phyloP scores from a whole-genome alignment of 2,113 vertebrate genomes.

The Sigmodon hispidus region DNA sequence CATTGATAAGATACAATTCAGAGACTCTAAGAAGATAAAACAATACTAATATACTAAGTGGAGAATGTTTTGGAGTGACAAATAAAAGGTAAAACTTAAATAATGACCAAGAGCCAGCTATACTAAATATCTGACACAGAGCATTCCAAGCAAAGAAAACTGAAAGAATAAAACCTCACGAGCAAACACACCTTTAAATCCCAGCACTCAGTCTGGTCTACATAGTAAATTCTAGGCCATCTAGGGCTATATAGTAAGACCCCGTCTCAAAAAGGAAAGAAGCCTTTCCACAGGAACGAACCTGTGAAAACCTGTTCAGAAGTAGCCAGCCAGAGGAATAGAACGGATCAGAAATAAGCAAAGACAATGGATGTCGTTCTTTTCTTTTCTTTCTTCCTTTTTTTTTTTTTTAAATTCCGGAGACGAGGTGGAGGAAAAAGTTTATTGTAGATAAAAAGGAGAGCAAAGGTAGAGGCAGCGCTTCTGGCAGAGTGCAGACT shows the following conservation, averaged over 20 bases:
- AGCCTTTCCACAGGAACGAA: background rate
- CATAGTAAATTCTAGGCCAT: background rate
- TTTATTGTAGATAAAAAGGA: no score
- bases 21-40: conserved; percentile 29
- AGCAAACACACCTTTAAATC: background rate
- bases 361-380: background rate
- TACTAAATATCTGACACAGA: background rate
- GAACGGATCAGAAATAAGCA: background rate
- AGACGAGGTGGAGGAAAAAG: background rate
- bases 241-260: background rate
- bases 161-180: background rate
- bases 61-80: background rate
- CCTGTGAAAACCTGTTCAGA: no score
- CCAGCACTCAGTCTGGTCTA: background rate
- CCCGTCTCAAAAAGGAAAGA: background rate
- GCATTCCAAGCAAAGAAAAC: background rate
- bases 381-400: no score
- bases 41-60: background rate
- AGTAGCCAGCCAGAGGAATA: background rate
- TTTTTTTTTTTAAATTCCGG: background rate
- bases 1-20: background rate
- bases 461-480: no score
- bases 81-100: background rate
- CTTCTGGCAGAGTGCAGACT: no score
- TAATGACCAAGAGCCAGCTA: background rate